Base-by-base conservation (phyloP, 2,888 invertebrate genomes). In the Notodonta ziczac region DNA sequence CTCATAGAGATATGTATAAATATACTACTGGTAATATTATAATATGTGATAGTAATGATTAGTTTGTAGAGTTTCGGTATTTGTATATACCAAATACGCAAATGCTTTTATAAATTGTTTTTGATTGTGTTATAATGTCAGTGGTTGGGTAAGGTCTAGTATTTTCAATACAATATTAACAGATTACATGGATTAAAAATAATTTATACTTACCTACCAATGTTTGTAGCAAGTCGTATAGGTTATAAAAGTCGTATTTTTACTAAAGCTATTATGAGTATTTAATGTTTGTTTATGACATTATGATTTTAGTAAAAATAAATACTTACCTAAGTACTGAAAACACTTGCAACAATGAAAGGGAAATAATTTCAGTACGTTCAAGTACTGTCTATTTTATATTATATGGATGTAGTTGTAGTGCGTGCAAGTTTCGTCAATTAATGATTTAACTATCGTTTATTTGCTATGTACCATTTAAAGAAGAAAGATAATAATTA, bases 1-100 rank as follows among this genome's bases (percentile, higher is more conserved):
- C 77, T 83, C 80, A 72, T 81, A 80, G 83, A 78, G 77, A 77
- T 78, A 73, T 71, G 63, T 73, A 71, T 65, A 70, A 72, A 68
- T 76, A 81, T 76, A 68, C 78, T 42, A 42, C 9, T 42, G 12
- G 12, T 42, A 42, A 10, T 10, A 10, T n/a, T 46, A n/a, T 46
- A n/a, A 46, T 46, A 79, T 83, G 83, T 83, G 84, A 84, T 83
- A 84, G 77, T 84, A 82, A 81, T 77, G 74, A 75, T 70, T 78
- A 80, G 73, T 71, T 74, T 65, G 67, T 77, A 73, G 67, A 65
- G 60, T 74, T 74, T 72, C 62, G 68, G 62, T 76, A 76, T 77
- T 67, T 81, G 77, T 84, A 77, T 77, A 76, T 72, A 80, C 62
- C 65, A 65, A 62, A 63, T 74, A 65, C 61, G 70, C 61, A 66